Percentiles rank a stretch among this genome's conserved stretches.
phyloP scores from a whole-genome alignment of 2,797 vertebrate species.

The Pipistrellus nathusii region DNA sequence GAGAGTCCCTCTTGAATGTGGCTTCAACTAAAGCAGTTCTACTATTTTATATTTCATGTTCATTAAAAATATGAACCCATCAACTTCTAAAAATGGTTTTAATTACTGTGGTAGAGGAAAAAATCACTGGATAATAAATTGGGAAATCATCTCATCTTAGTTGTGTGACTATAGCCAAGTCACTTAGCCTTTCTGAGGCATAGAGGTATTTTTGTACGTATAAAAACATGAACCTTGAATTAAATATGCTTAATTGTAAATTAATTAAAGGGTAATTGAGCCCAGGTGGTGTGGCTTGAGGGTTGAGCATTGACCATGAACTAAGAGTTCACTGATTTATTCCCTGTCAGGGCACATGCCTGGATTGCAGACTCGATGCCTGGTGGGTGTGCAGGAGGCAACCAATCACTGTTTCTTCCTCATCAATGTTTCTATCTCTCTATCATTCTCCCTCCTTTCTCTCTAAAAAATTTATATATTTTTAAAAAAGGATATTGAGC shows the following conservation, averaged over 20 bases:
- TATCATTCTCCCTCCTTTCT: too few species aligned
- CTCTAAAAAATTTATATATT: too few species aligned
- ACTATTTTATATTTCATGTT: background rate
- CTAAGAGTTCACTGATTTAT: too few species aligned
- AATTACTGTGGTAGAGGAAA: background rate
- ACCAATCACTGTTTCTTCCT: too few species aligned
- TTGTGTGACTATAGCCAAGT: background rate
- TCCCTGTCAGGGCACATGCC: too few species aligned
- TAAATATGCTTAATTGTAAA: slow-evolving; percentile 5
- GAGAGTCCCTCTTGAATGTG: rapidly evolving
- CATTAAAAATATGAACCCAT: background rate
- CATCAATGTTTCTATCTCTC: too few species aligned
- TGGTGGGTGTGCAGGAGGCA: too few species aligned
- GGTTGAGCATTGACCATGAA: too few species aligned
- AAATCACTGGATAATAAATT: background rate
- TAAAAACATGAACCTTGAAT: background rate
- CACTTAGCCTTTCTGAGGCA: background rate
- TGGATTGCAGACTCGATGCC: too few species aligned
- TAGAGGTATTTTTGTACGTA: background rate
- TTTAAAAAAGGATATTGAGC: too few species aligned
- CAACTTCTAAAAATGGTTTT: background rate
- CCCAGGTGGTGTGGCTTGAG: too few species aligned
- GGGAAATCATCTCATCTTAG: background rate
- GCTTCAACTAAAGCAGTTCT: background rate
- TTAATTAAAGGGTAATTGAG: background rate